Evolutionary conservation across 1,140 invertebrate genomes (phyloP), one percentile per base, ranked within the genome.

Genomic region (Stegodyphus mimosarum): DNA sequence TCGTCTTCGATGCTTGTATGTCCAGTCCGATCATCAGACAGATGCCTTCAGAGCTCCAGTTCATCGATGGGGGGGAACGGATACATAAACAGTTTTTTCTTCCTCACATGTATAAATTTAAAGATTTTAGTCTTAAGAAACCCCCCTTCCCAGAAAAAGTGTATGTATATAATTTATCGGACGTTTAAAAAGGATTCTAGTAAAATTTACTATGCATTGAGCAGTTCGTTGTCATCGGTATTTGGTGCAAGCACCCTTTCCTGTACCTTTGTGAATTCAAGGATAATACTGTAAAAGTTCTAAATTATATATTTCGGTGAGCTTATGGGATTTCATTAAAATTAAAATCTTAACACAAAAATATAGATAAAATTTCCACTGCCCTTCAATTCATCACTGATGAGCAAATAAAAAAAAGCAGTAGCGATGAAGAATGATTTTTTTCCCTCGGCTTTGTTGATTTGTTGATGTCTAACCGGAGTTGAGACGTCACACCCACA

Each of bases 71-170:
- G 51, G 80, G 66, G 52, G 50, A 83, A 81, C 53, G 72, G 52
- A 63, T 48, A 72, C 60, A 50, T 60, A 79, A 60, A 70, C 17
- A 17, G 51, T 15, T 60, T 60, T 79, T 70, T 53, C 52, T 70
- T 70, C 50, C 9, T 49, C 66, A 73, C 80, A 74, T 72, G 73
- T 50, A 80, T 53, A 72, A 60, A 66, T 74, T 83, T 60, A 18
- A 83, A 83, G 80, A 83, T 83, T 83, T 83, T 83, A 73, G 63
- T 83, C 80, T 83, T 74, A 74, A 83, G 71, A 83, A 83, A 83
- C 70, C 80, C 55, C 78, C 71, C 7, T 73, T 11, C 51, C 6
- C n/a, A 53, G 51, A 60, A 15, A 60, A 10, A 5, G 15, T 9
- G 15, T 9, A 60, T 15, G 55, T 9, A 15, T 60, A 10, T 60